A percentile compares a stretch with the other conserved stretches of the same genome.
Conservation (phyloP, 1,140 invertebrate genomes). For the Pogonus chalceus region DNA sequence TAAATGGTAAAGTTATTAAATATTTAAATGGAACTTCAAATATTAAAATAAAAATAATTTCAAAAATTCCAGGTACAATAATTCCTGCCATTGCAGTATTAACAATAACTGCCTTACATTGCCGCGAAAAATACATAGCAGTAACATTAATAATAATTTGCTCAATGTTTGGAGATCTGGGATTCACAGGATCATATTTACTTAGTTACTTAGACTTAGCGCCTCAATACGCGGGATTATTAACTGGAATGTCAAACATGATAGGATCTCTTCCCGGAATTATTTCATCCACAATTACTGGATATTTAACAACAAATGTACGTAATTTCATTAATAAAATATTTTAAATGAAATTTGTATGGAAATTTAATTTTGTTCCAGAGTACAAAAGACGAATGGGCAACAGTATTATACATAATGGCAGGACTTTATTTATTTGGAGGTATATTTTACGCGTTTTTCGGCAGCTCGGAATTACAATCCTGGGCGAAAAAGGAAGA, state of each 20-base stretch:
- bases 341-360: background rate
- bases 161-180: background rate
- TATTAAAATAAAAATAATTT: background rate
- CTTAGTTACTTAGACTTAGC: constrained; percentile 2
- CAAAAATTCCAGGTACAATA: background rate
- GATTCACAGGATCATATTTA: constrained; percentile 5
- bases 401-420: constrained; percentile 1
- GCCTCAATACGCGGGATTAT: background rate
- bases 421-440: background rate
- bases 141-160: background rate
- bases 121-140: background rate
- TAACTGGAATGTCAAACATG: constrained; percentile 1
- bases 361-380: constrained; percentile 7
- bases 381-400: constrained; percentile 7
- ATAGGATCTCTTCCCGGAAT: constrained; percentile 1
- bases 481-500: constrained; percentile 1
- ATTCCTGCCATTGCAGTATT: background rate
- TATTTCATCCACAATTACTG: background rate
- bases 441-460: background rate
- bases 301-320: background rate
- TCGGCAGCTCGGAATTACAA: constrained; percentile 5
- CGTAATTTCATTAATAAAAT: background rate
- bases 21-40: too few species aligned
- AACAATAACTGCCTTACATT: background rate
- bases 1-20: too few species aligned